Evolutionary conservation across 2,797 vertebrate genomes (phyloP), one percentile per base, ranked within the genome.

Genomic region (Fistularia tabacaria): DNA sequence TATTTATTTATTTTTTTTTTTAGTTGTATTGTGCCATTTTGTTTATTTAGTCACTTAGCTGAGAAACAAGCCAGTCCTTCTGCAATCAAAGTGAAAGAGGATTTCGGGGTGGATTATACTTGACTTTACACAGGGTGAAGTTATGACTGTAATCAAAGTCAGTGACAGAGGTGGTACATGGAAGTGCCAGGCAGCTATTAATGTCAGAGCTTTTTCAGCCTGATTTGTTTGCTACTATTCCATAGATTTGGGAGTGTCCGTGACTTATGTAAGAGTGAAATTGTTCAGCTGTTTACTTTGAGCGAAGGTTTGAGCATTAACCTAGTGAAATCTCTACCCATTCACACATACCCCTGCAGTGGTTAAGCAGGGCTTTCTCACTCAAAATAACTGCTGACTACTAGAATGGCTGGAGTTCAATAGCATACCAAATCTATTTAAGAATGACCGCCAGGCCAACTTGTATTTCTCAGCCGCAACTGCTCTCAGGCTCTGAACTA

Each of bases 81-180:
- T 67, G 54, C 58, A 64, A 66, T 79, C 64, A 71, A 66, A 75
- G 62, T 39, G 38, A 72, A 81, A 71, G 63, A 62, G 66, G 65
- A 76, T 73, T 80, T 81, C 63, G 66, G 59, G 62, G 49, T 51
- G 72, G 79, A 78, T 85, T 83, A 75, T 61, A 25, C 47, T 47
- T 25, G 44, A 44, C 54, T 53, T 69, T 70, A 64, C 49, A 36
- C 67, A 49, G 46, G 59, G 54, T 61, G 62, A 77, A 77, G 69
- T 73, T 80, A 64, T 83, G 74, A 69, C 75, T 73, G 77, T 69
- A 78, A 81, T 81, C 74, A 85, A 77, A 83, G 51, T 66, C 66
- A 42, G 54, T 57, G 59, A 64, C 58, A 45, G 38, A 62, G 57
- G 25, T 5, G 25, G 49, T 49, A 66, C 44, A 9, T 4, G 9